Percentiles rank a stretch among this genome's conserved stretches.
These are phyloP conservation scores for Marcusenius ussheri DNA, from an alignment of 2,113 vertebrate species.

Conservation along the genomic window DNA sequence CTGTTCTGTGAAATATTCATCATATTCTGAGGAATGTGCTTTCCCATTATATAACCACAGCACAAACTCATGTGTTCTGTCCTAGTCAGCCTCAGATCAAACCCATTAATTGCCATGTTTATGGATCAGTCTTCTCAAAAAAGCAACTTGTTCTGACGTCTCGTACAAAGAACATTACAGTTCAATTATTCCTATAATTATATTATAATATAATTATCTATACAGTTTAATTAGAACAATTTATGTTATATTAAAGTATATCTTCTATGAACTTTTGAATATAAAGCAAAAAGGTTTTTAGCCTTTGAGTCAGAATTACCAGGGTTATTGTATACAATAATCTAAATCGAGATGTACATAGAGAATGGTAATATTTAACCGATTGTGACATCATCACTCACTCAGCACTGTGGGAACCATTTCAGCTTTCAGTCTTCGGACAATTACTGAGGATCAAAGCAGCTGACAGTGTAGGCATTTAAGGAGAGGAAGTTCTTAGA, in stretches of 20 bases:
- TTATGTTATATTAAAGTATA: no score
- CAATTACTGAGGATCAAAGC: not conserved
- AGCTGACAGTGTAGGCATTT: not conserved
- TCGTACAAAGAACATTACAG: not conserved
- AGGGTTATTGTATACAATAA: not conserved
- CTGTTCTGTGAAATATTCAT: not conserved
- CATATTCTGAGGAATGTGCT: not conserved
- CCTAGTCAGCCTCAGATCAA: not conserved
- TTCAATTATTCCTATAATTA: not conserved
- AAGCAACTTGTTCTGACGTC: not conserved
- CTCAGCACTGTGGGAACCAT: not conserved
- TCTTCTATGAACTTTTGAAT: not conserved
- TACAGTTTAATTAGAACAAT: not conserved
- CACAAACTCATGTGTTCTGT: not conserved
- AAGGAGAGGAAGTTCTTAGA: not conserved
- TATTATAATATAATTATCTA: not conserved
- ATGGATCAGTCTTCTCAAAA: not conserved
- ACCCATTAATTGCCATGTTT: not conserved
- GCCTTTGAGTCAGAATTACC: not conserved
- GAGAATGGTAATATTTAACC: not conserved
- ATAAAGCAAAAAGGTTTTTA: not conserved
- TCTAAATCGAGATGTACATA: not conserved
- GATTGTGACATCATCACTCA: not conserved
- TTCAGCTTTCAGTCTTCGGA: not conserved
- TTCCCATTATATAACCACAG: not conserved